Evolutionary conservation across 37 sponge, comb jelly and placozoan genomes (phyloP).

Genomic region (Haliclona indistincta): DNA sequence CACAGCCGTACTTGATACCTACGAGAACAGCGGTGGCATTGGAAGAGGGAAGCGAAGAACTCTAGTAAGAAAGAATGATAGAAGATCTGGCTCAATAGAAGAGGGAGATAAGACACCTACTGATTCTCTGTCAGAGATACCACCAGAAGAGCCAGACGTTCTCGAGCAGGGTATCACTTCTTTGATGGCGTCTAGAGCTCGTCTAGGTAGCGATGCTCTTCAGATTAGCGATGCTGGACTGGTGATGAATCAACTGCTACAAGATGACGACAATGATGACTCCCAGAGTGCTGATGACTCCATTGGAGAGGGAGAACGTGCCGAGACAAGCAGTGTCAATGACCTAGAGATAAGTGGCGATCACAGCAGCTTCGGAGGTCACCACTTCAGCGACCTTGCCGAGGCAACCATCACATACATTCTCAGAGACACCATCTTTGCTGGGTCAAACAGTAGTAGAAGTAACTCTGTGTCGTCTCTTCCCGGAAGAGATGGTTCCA

Average conservation of each 20-base stretch:
- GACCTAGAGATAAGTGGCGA: neutral
- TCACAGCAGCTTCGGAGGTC: neutral
- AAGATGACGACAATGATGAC: neutral
- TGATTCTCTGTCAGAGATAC: neutral
- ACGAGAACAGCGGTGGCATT: neutral
- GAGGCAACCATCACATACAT: constrained; percentile 20
- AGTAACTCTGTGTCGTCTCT: constrained; percentile 46
- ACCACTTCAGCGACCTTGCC: no score
- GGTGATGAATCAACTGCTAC: neutral
- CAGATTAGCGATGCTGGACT: neutral
- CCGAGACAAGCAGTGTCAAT: neutral
- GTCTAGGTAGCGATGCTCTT: neutral
- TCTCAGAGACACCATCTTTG: constrained; percentile 39
- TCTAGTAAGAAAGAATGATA: neutral
- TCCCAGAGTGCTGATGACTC: neutral
- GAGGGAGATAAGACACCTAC: constrained; percentile 2
- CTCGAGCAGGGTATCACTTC: neutral
- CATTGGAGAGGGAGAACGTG: neutral
- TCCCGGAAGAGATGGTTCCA: constrained; percentile 8
- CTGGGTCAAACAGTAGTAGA: no score
- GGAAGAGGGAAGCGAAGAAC: no score
- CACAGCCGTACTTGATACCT: neutral
- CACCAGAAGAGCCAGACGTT: neutral
- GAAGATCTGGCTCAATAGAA: neutral
- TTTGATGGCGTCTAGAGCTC: neutral